Conservation (phyloP, 2,113 vertebrate species). For the Megaleporinus macrocephalus region DNA sequence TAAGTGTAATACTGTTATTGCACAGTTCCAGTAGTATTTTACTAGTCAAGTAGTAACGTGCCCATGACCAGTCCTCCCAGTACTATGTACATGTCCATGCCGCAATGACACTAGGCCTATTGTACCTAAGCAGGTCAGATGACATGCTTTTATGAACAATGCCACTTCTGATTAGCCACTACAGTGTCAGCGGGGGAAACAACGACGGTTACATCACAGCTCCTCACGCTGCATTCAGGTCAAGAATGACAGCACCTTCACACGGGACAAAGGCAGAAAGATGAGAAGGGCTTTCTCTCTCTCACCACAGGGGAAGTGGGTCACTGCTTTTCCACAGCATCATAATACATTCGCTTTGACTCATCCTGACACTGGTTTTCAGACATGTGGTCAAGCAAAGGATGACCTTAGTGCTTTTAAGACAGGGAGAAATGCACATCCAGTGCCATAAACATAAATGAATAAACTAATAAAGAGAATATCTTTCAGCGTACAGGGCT, state of each 20-base stretch:
- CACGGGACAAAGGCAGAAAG: not conserved
- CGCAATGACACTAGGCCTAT: not conserved
- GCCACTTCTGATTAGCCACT: not conserved
- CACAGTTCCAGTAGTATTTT: too few relatives aligned
- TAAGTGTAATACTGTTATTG: too few relatives aligned
- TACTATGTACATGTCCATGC: not conserved
- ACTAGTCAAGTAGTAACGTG: too few relatives aligned
- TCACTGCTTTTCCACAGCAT: not conserved
- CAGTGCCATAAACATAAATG: not conserved
- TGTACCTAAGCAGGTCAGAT: not conserved
- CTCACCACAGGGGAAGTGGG: not conserved
- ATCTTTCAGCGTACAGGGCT: not conserved
- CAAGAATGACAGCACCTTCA: constrained; percentile 2
- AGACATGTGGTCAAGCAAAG: not conserved
- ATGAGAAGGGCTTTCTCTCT: not conserved
- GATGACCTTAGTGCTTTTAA: not conserved
- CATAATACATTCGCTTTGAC: not conserved
- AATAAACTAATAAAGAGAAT: not conserved
- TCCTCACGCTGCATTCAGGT: not conserved
- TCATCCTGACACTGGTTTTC: not conserved
- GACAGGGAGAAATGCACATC: not conserved
- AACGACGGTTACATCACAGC: not conserved
- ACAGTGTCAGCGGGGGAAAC: not conserved
- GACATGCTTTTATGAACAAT: not conserved
- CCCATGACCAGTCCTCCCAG: not conserved